Evolutionary conservation across 2,888 invertebrate genomes (phyloP).

Genomic region (Eucera pruinosa): DNA sequence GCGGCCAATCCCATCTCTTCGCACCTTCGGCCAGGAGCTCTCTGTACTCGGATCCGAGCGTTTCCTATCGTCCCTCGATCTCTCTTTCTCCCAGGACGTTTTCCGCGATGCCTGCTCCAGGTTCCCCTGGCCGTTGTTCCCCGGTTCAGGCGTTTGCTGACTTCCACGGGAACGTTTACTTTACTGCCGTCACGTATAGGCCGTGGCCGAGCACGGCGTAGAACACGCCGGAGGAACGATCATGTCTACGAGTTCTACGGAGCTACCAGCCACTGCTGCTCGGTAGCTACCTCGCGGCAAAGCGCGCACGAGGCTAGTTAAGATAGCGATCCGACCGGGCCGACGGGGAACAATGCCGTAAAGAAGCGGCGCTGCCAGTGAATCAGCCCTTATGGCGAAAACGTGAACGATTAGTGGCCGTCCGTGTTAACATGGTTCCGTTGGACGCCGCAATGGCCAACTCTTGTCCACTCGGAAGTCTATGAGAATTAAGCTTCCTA

Average conservation of each 20-base stretch:
- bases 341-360: conserved; percentile 80
- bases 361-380: conserved; percentile 78
- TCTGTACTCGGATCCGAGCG: conserved; percentile 13
- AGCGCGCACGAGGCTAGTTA: conserved; percentile 78
- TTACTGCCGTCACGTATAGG: conserved; percentile 78
- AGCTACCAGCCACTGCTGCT: conserved; percentile 57
- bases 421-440: conserved; percentile 78
- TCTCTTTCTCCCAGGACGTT: conserved; percentile 63
- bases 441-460: conserved; percentile 34
- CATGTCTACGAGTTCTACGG: conserved; percentile 64
- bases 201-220: conserved; percentile 68
- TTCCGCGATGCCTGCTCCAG: conserved; percentile 65
- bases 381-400: conserved; percentile 82
- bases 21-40: conserved; percentile 56
- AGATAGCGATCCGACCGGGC: conserved; percentile 81
- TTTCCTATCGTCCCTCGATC: conserved; percentile 70
- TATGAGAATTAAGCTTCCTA: conserved; percentile 16
- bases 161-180: conserved; percentile 71
- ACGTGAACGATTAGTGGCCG: conserved; percentile 83
- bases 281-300: conserved; percentile 60
- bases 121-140: conserved; percentile 33
- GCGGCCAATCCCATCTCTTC: conserved; percentile 71
- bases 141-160: conserved; percentile 7
- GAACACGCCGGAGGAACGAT: conserved; percentile 71
- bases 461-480: conserved; percentile 6